Conservation (phyloP, 2,888 invertebrate genomes). For the Syritta pipiens region DNA sequence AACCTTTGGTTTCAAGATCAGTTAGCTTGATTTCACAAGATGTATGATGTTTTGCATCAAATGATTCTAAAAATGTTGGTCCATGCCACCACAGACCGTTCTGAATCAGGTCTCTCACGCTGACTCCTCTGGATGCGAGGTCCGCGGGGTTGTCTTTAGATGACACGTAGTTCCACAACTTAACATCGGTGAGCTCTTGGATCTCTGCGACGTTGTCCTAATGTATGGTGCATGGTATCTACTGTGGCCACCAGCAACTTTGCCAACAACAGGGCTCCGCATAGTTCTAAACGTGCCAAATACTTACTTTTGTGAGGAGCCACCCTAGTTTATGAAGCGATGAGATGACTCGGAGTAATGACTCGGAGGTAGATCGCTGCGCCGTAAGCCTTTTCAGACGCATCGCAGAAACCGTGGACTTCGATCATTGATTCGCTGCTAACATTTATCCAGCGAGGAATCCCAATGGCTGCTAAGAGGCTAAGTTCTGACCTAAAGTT, state of each 20-base stretch:
- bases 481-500: too few relatives aligned
- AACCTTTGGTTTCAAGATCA: too few relatives aligned
- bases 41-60: too few relatives aligned
- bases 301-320: constrained; percentile 52
- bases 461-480: too few relatives aligned
- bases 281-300: constrained; percentile 55
- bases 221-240: constrained; percentile 12
- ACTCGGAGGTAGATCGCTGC: constrained; percentile 2
- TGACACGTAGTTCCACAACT: constrained; percentile 47
- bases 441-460: too few relatives aligned
- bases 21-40: too few relatives aligned
- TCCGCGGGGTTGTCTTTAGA: constrained; percentile 61
- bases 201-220: constrained; percentile 48
- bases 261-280: constrained; percentile 45
- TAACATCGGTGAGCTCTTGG: constrained; percentile 16
- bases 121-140: constrained; percentile 50
- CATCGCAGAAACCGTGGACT: not conserved
- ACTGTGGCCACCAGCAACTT: constrained; percentile 13
- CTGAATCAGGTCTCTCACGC: too few relatives aligned
- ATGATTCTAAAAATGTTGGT: too few relatives aligned
- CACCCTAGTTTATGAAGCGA: constrained; percentile 53
- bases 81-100: constrained; percentile 11
- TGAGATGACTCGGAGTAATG: not conserved
- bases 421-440: too few relatives aligned
- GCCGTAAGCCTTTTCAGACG: constrained; percentile 6